Evolutionary conservation across 64 coral and sea anemone genomes (phyloP).

Genomic region (Hydrozoanthus tunicans): DNA sequence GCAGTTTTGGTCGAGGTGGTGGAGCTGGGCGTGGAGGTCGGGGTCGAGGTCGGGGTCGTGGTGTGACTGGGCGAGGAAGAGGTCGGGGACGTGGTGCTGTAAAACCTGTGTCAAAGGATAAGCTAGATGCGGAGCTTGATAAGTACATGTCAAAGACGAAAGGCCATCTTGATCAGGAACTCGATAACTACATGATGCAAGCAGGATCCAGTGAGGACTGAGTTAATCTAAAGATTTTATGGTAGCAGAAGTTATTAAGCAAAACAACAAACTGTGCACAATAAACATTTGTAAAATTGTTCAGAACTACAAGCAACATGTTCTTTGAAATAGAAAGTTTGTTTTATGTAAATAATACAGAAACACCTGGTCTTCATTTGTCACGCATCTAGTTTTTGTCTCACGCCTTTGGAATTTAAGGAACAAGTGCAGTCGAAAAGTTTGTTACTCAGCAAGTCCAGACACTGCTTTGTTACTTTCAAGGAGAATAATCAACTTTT

Average conservation of each 20-base stretch:
- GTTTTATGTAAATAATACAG: no score
- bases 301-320: background rate
- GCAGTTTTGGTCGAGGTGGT: conserved; percentile 39
- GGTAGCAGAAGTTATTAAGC: background rate
- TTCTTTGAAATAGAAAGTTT: background rate
- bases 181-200: conserved; percentile 87
- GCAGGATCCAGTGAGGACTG: conserved; percentile 34
- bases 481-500: no score
- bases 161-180: conserved; percentile 87
- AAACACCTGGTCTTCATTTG: no score
- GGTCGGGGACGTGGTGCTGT: conserved; percentile 57
- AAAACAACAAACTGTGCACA: background rate
- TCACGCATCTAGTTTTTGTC: no score
- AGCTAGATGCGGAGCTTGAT: conserved; percentile 83
- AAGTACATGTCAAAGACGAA: conserved; percentile 93
- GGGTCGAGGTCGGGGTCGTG: conserved; percentile 33
- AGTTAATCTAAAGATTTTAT: background rate
- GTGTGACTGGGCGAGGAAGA: conserved; percentile 58
- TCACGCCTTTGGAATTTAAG: no score
- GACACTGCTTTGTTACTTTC: no score
- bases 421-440: no score
- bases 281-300: background rate
- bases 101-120: conserved; percentile 67
- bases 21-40: conserved; percentile 33
- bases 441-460: no score